Percentiles rank a stretch among this genome's conserved stretches.
Evolutionary conservation across 2,797 vertebrate species (phyloP).

Genomic region (Arctocebus calabarensis): DNA sequence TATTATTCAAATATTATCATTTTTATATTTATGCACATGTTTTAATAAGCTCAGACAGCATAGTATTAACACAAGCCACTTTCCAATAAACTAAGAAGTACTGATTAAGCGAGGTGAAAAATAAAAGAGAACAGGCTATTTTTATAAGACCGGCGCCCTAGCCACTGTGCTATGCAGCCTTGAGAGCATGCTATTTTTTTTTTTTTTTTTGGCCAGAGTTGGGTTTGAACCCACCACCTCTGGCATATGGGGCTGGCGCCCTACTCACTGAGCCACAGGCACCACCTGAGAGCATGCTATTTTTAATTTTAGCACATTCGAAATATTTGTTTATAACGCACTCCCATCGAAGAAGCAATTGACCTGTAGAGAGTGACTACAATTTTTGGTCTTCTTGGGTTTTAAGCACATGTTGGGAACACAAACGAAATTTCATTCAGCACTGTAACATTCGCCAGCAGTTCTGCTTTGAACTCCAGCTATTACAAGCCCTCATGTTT

Average conservation of each 20-base stretch:
- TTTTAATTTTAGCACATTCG: constrained; percentile 36
- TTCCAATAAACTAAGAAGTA: constrained; percentile 7
- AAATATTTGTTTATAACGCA: constrained; percentile 38
- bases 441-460: background rate
- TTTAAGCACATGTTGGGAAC: background rate
- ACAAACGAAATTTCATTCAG: background rate
- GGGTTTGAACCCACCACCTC: too few relatives aligned
- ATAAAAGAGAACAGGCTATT: background rate
- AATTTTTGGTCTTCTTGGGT: background rate
- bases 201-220: too few relatives aligned
- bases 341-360: constrained; percentile 35
- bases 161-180: too few relatives aligned
- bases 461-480: constrained; percentile 47
- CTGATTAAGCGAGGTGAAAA: background rate
- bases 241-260: too few relatives aligned
- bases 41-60: background rate
- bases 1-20: background rate
- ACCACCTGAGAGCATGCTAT: background rate
- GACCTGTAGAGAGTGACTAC: background rate
- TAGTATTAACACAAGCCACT: background rate
- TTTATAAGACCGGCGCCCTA: background rate
- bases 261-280: too few relatives aligned
- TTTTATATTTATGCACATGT: background rate
- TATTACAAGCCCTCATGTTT: background rate
- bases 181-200: background rate